A percentile compares a stretch with the other conserved stretches of the same genome.
Conservation (phyloP, 2,888 invertebrate species). For the Amphipyra berbera region DNA sequence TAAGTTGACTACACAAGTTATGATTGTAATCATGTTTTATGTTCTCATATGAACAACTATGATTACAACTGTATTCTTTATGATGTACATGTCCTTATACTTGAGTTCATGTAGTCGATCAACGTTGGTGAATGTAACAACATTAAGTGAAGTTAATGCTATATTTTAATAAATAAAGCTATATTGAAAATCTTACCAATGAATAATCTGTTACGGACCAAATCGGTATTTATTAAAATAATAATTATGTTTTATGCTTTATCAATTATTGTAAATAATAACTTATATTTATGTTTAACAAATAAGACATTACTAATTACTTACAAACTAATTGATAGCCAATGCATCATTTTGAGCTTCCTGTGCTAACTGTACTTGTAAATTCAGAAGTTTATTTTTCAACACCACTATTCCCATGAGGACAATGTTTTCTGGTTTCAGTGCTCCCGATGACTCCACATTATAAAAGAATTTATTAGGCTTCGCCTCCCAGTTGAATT, state of each 20-base stretch:
- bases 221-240: constrained; percentile 29
- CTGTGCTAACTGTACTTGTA: constrained; percentile 97
- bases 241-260: not conserved
- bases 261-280: constrained; percentile 13
- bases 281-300: not conserved
- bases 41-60: constrained; percentile 8
- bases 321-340: constrained; percentile 89
- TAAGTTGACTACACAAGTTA: constrained; percentile 18
- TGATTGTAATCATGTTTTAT: constrained; percentile 13
- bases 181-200: constrained; percentile 8
- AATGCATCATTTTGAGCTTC: constrained; percentile 96
- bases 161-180: not conserved
- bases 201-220: constrained; percentile 15
- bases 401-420: constrained; percentile 97
- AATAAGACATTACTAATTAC: constrained; percentile 4
- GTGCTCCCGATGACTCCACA: constrained; percentile 98
- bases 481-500: constrained; percentile 97
- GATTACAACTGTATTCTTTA: constrained; percentile 18
- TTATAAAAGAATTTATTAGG: constrained; percentile 99
- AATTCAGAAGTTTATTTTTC: constrained; percentile 98
- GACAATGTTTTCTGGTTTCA: constrained; percentile 99
- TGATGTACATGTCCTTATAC: constrained; percentile 1
- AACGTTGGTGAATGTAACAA: constrained; percentile 3
- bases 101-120: constrained; percentile 16
- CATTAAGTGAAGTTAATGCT: not conserved